phyloP scores from a whole-genome alignment of 1,140 invertebrate species.

The Aleiodes sp. region DNA sequence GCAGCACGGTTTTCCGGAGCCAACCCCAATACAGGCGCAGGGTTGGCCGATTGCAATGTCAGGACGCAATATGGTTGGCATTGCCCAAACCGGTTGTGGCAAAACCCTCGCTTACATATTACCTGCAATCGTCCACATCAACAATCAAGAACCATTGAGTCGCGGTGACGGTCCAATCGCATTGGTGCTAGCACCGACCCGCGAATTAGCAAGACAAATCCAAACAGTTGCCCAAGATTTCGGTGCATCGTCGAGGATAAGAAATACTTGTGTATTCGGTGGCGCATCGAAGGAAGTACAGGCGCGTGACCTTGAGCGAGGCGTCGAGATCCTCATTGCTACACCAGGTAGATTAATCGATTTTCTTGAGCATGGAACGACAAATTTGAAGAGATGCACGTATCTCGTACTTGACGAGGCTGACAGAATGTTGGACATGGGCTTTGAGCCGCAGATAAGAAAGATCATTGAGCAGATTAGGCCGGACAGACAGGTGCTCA shows the following conservation, averaged over 20 bases:
- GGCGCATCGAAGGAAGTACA: slow-evolving; percentile 92
- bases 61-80: slow-evolving; percentile 90
- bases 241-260: slow-evolving; percentile 84
- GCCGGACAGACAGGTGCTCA: slow-evolving; percentile 93
- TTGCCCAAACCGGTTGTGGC: slow-evolving; percentile 93
- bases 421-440: no score
- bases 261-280: slow-evolving; percentile 95
- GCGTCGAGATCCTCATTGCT: slow-evolving; percentile 90
- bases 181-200: no score
- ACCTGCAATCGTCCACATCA: slow-evolving; percentile 92
- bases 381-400: slow-evolving; percentile 88
- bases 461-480: slow-evolving; percentile 97
- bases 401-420: slow-evolving; percentile 98
- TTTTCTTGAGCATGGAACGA: slow-evolving; percentile 90
- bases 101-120: slow-evolving; percentile 86
- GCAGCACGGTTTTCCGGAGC: slow-evolving; percentile 78
- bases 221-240: slow-evolving; percentile 92
- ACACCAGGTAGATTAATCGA: slow-evolving; percentile 97
- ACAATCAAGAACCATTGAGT: slow-evolving; percentile 82
- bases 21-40: slow-evolving; percentile 88
- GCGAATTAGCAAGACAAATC: slow-evolving; percentile 96
- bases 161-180: slow-evolving; percentile 92
- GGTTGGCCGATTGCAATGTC: slow-evolving; percentile 93
- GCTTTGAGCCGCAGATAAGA: no score
- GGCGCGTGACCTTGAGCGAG: slow-evolving; percentile 86